A percentile compares a stretch with the other conserved stretches of the same genome.
Evolutionary conservation across 2,113 vertebrate species (phyloP).

Genomic region (Sisor rabdophorus): DNA sequence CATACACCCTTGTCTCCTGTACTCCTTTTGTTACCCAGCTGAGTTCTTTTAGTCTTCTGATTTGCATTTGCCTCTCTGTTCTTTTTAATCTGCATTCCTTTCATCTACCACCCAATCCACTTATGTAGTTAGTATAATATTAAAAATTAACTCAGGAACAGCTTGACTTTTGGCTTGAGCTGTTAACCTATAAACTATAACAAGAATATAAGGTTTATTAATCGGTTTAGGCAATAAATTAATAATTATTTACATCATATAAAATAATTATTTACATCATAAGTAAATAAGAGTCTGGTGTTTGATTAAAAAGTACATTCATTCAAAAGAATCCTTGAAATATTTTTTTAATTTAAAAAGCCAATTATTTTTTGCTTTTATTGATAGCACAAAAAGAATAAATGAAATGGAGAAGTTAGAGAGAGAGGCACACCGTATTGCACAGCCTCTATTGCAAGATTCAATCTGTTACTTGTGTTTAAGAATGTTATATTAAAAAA

Average conservation of each 20-base stretch:
- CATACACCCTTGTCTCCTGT: conserved; percentile 13
- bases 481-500: too few species aligned
- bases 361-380: too few species aligned
- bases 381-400: too few species aligned
- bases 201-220: neutral
- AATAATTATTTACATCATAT: neutral
- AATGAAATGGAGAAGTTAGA: too few species aligned
- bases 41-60: conserved; percentile 10
- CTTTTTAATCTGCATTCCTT: conserved; percentile 15
- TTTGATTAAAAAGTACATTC: too few species aligned
- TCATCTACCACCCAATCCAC: conserved; percentile 11
- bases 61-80: conserved; percentile 24
- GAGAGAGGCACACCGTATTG: too few species aligned
- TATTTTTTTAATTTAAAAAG: too few species aligned
- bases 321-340: too few species aligned
- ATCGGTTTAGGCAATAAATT: neutral
- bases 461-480: too few species aligned
- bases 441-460: too few species aligned
- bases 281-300: too few species aligned
- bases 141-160: neutral
- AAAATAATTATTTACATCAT: too few species aligned
- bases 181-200: neutral
- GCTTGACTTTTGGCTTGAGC: neutral
- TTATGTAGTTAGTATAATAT: conserved; percentile 9
- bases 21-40: conserved; percentile 13